Evolutionary conservation across 2,113 vertebrate genomes (phyloP).

Genomic region (Gorsachius goisagi): DNA sequence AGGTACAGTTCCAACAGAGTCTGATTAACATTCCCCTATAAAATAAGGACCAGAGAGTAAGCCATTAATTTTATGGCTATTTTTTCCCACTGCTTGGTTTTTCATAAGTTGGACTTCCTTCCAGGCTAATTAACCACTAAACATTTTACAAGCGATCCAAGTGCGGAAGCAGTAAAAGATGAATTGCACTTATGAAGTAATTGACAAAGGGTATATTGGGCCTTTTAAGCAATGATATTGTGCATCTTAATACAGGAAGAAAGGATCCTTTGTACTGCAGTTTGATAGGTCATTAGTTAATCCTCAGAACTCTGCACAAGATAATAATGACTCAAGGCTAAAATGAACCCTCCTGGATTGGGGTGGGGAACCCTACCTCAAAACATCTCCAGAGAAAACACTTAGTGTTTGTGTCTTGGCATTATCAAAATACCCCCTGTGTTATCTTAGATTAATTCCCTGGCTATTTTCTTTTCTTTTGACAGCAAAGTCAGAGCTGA

Average conservation of each 20-base stretch:
- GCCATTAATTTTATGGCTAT: slow-evolving; percentile 67
- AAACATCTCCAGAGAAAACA: slow-evolving; percentile 50
- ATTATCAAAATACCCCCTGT: slow-evolving; percentile 67
- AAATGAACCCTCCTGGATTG: neutral
- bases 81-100: slow-evolving; percentile 52
- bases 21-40: slow-evolving; percentile 52
- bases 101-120: slow-evolving; percentile 72
- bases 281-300: slow-evolving; percentile 71
- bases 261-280: slow-evolving; percentile 50
- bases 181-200: slow-evolving; percentile 74
- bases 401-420: slow-evolving; percentile 49
- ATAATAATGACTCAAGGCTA: slow-evolving; percentile 57
- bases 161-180: slow-evolving; percentile 69
- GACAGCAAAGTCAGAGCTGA: slow-evolving; percentile 76
- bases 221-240: slow-evolving; percentile 60
- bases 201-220: slow-evolving; percentile 54
- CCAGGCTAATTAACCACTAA: slow-evolving; percentile 78
- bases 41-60: slow-evolving; percentile 57
- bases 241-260: slow-evolving; percentile 64
- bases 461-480: slow-evolving; percentile 74
- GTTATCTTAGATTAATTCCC: slow-evolving; percentile 72
- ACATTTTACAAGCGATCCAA: slow-evolving; percentile 73
- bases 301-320: slow-evolving; percentile 55
- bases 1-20: slow-evolving; percentile 40
- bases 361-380: neutral